Conservation (phyloP, 1,140 invertebrate genomes). For the Tetramorium alpestre region DNA sequence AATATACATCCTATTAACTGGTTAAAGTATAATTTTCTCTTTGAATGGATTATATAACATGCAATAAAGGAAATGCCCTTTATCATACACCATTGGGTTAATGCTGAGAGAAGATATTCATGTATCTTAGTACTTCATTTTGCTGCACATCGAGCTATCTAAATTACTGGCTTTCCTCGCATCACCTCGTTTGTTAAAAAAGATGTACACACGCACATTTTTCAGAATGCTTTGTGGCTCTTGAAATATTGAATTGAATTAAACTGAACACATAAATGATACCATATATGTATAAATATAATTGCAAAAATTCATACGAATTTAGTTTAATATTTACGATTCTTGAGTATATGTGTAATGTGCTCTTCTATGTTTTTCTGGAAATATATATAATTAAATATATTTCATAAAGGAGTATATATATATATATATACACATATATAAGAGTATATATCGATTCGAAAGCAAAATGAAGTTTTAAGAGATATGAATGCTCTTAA, state of each 20-base stretch:
- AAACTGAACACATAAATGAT: constrained; percentile 1
- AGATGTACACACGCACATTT: background rate
- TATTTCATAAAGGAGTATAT: background rate
- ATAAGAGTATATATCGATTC: background rate
- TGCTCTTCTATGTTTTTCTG: background rate
- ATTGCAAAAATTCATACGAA: background rate
- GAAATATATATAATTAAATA: constrained; percentile 4
- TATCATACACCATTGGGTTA: constrained; percentile 55
- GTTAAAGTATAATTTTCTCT: constrained; percentile 61
- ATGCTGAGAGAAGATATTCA: constrained; percentile 47
- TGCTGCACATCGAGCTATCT: background rate
- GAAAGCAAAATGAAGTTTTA: constrained; percentile 47
- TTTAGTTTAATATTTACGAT: background rate
- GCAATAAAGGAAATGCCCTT: constrained; percentile 59
- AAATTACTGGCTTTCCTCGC: background rate
- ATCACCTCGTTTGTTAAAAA: constrained; percentile 15
- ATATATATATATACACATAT: no score
- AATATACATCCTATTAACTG: constrained; percentile 25
- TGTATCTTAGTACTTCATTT: constrained; percentile 45
- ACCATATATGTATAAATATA: constrained; percentile 12
- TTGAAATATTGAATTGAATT: background rate
- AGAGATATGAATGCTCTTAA: constrained; percentile 43
- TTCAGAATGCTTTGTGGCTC: background rate
- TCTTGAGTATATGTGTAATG: background rate
- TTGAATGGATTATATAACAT: constrained; percentile 49